Evolutionary conservation across 2,888 invertebrate genomes (phyloP).

Genomic region (Orthonevra nobilis): DNA sequence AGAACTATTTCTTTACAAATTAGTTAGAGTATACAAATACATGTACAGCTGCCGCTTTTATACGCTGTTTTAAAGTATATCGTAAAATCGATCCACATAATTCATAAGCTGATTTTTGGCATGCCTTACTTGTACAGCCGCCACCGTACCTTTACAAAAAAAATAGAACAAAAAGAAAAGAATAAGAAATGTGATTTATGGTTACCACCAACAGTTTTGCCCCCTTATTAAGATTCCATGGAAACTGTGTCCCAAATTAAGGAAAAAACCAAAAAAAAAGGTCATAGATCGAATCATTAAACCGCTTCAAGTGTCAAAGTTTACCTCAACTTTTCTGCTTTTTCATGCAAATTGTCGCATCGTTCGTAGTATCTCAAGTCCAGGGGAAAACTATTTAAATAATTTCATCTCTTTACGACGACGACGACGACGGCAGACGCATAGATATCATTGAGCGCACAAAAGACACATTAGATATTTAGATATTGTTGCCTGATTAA

Average conservation of each 20-base stretch:
- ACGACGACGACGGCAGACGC: no score
- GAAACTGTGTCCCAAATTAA: conserved; percentile 2
- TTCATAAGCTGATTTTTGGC: no score
- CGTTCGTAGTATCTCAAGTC: background rate
- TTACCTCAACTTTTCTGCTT: conserved; percentile 28
- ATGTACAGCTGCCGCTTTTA: no score
- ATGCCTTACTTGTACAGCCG: no score
- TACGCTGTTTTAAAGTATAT: no score
- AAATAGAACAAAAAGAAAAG: no score
- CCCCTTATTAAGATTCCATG: conserved; percentile 64
- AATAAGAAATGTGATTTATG: no score
- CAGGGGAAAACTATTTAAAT: conserved; percentile 38
- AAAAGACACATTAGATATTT: conserved; percentile 26
- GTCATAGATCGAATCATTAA: conserved; percentile 47
- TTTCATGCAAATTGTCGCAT: conserved; percentile 61
- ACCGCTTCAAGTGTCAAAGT: conserved; percentile 65
- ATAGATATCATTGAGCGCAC: conserved; percentile 21
- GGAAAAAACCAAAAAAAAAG: conserved; percentile 4
- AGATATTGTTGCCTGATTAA: conserved; percentile 61
- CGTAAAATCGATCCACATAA: no score
- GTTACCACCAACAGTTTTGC: conserved; percentile 40
- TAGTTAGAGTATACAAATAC: no score
- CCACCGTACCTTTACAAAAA: no score
- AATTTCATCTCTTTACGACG: conserved; percentile 44
- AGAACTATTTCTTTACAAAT: no score